These are phyloP conservation scores for Stichodactyla helianthus DNA, from an alignment of 64 coral and sea anemone species.

Conservation along the genomic window DNA sequence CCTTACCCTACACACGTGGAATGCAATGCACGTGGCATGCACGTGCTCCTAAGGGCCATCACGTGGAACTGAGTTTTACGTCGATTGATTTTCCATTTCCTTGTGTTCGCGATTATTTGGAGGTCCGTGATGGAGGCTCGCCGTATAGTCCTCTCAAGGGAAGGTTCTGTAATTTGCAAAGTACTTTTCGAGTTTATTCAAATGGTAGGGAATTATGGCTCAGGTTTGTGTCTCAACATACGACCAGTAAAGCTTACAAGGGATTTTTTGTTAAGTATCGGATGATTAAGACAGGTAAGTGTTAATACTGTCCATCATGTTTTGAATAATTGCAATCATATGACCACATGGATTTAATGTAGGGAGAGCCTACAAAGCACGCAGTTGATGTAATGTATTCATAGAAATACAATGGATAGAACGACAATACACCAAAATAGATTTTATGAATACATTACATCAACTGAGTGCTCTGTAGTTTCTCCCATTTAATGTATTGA, in stretches of 20 bases:
- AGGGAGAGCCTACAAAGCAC: too few species aligned
- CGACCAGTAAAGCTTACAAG: neutral
- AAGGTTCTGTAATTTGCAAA: neutral
- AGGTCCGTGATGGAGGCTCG: slow-evolving; percentile 11
- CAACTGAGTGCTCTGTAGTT: too few species aligned
- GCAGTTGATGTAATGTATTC: too few species aligned
- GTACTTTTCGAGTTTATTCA: neutral
- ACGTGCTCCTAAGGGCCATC: neutral
- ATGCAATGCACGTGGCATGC: slow-evolving; percentile 23
- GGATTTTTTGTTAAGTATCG: neutral
- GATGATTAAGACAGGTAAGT: slow-evolving; percentile 18
- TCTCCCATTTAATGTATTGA: too few species aligned
- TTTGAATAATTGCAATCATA: too few species aligned
- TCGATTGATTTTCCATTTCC: neutral
- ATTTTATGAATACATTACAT: too few species aligned
- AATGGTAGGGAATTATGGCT: neutral
- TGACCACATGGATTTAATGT: too few species aligned
- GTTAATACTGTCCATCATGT: neutral
- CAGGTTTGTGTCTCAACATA: neutral
- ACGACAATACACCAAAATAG: too few species aligned
- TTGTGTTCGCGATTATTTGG: slow-evolving; percentile 2
- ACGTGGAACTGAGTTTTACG: neutral
- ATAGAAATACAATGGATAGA: too few species aligned
- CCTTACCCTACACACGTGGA: neutral
- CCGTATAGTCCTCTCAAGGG: neutral